A percentile compares a stretch with the other conserved stretches of the same genome.
These are phyloP conservation scores for Lampris megalopsis DNA, from an alignment of 2,113 vertebrate species.

Conservation along the genomic window DNA sequence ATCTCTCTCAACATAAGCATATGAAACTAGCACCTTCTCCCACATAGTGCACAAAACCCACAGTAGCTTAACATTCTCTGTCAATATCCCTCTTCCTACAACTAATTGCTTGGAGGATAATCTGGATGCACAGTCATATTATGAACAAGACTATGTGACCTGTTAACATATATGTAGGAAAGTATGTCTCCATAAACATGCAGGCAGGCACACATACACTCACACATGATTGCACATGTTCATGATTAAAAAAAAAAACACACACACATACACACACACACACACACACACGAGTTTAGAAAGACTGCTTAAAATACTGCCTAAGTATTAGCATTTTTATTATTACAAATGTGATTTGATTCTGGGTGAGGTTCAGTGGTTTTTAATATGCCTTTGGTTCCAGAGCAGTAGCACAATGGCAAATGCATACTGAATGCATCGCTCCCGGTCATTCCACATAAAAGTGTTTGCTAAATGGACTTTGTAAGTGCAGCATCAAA, in stretches of 20 bases:
- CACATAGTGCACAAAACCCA: constrained; percentile 18
- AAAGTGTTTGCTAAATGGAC: constrained; percentile 43
- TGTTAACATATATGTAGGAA: no score
- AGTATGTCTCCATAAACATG: not conserved
- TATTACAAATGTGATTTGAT: constrained; percentile 52
- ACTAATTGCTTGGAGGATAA: no score
- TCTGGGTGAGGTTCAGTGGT: constrained; percentile 59
- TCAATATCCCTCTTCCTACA: not conserved
- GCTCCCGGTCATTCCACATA: constrained; percentile 50
- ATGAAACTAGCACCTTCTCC: constrained; percentile 47
- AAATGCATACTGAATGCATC: constrained; percentile 49
- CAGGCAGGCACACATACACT: not conserved
- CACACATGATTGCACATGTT: not conserved
- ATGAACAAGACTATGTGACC: not conserved
- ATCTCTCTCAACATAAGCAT: constrained; percentile 22
- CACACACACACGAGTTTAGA: constrained; percentile 5
- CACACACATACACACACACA: not conserved
- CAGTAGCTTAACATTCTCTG: constrained; percentile 40
- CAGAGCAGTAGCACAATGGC: constrained; percentile 11
- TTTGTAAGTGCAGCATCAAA: constrained; percentile 26
- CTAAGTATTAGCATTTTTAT: constrained; percentile 70
- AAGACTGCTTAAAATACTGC: constrained; percentile 28
- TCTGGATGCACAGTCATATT: constrained; percentile 8
- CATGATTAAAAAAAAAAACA: not conserved
- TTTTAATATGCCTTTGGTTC: constrained; percentile 55